Evolutionary conservation across 2,797 vertebrate species (phyloP).

Genomic region (Bufotes viridis): DNA sequence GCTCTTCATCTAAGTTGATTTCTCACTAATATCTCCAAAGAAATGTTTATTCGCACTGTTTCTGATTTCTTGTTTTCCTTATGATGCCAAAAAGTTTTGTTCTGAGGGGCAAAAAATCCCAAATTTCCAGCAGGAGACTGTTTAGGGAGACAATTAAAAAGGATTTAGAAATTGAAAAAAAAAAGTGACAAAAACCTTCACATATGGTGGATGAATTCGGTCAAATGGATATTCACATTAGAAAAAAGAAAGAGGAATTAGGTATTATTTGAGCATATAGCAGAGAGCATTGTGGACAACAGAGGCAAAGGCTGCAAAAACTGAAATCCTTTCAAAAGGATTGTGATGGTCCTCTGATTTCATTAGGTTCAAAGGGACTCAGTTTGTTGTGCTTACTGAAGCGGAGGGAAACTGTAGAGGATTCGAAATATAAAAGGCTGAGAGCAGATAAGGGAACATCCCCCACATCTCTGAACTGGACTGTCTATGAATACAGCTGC

Average conservation of each 20-base stretch:
- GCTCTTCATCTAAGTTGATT: not conserved
- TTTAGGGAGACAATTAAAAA: slow-evolving; percentile 19
- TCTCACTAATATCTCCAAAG: not conserved
- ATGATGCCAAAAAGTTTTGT: not conserved
- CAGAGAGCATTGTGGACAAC: slow-evolving; percentile 33
- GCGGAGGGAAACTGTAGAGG: slow-evolving; percentile 56
- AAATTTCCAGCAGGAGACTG: not conserved
- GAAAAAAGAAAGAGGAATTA: slow-evolving; percentile 40
- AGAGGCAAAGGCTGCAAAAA: slow-evolving; percentile 21
- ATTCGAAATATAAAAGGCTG: slow-evolving; percentile 39
- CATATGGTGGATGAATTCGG: slow-evolving; percentile 33
- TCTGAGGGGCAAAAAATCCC: not conserved
- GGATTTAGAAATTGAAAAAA: not conserved
- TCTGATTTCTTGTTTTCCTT: not conserved
- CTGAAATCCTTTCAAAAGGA: slow-evolving; percentile 53
- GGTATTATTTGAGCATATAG: slow-evolving; percentile 33
- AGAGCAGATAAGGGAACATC: slow-evolving; percentile 38
- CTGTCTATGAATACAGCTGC: slow-evolving; percentile 47
- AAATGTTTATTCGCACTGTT: not conserved
- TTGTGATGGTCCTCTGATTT: slow-evolving; percentile 61
- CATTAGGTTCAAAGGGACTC: slow-evolving; percentile 56
- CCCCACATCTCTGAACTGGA: slow-evolving; percentile 43
- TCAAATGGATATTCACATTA: slow-evolving; percentile 28
- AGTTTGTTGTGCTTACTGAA: slow-evolving; percentile 53
- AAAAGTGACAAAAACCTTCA: slow-evolving; percentile 4